Percentiles rank a stretch among this genome's conserved stretches.
phyloP scores from a whole-genome alignment of 2,113 vertebrate genomes.

The Halichoeres trimaculatus region DNA sequence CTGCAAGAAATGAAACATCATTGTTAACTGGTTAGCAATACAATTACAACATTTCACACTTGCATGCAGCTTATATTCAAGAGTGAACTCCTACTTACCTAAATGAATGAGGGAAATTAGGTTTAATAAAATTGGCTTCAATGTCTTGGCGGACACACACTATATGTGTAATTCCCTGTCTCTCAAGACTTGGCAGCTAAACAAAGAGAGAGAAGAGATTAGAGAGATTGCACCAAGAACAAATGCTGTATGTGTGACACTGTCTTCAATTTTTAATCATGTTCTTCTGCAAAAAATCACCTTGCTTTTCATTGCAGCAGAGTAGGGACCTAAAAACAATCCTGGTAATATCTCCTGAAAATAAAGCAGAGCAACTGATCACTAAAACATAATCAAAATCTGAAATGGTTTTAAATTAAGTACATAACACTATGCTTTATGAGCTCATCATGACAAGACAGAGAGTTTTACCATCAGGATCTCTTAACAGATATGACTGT shows the following conservation, averaged over 20 bases:
- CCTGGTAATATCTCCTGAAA: constrained; percentile 96
- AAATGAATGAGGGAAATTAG: constrained; percentile 97
- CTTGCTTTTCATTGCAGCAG: constrained; percentile 99
- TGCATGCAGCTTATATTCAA: not conserved
- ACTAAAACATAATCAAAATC: not conserved
- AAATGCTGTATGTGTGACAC: not conserved
- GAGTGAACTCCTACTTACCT: constrained; percentile 83
- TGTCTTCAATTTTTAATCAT: not conserved
- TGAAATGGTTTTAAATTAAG: not conserved
- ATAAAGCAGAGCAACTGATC: constrained; percentile 18
- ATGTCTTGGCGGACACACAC: constrained; percentile 99
- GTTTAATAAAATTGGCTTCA: constrained; percentile 99
- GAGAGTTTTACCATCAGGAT: too few species aligned
- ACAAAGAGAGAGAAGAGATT: constrained; percentile 19
- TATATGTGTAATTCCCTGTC: constrained; percentile 95
- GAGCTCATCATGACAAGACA: too few species aligned
- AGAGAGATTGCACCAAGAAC: not conserved
- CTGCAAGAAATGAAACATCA: constrained; percentile 74
- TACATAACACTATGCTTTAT: not conserved
- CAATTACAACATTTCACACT: not conserved
- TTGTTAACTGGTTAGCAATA: not conserved
- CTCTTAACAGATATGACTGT: too few species aligned
- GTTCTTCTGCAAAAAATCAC: constrained; percentile 74
- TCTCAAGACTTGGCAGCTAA: constrained; percentile 94
- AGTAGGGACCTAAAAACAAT: constrained; percentile 97